These are phyloP conservation scores for Prosopocoilus inquinatus DNA, from an alignment of 2,888 invertebrate species.

Conservation along the genomic window DNA sequence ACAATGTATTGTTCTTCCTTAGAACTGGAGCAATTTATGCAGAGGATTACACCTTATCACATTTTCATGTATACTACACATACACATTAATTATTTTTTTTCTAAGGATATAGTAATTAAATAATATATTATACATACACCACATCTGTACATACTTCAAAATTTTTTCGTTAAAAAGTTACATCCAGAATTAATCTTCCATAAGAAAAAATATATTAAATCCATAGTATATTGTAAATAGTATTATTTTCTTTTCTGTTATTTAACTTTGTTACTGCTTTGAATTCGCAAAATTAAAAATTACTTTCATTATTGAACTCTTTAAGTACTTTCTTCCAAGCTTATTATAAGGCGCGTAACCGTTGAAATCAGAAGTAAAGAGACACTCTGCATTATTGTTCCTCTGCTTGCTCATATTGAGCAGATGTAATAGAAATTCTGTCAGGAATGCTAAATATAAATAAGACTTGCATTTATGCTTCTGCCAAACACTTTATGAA, in stretches of 20 bases:
- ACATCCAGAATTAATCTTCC: conserved; percentile 1
- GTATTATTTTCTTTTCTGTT: too few relatives aligned
- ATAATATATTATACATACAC: background rate
- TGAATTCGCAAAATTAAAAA: too few relatives aligned
- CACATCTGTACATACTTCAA: conserved; percentile 4
- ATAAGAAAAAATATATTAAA: background rate
- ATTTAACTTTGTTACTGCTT: too few relatives aligned
- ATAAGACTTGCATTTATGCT: conserved; percentile 35
- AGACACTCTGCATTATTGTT: conserved; percentile 36
- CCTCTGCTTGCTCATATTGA: conserved; percentile 41
- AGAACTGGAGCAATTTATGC: conserved; percentile 39
- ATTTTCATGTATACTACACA: too few relatives aligned
- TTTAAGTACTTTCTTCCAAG: too few relatives aligned
- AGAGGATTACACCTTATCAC: conserved; percentile 24
- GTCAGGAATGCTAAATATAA: conserved; percentile 28
- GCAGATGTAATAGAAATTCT: conserved; percentile 35
- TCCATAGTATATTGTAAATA: too few relatives aligned
- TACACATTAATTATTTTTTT: conserved; percentile 1
- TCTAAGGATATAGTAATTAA: background rate
- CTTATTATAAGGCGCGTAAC: too few relatives aligned
- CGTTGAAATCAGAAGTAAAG: conserved; percentile 13
- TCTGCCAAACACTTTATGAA: conserved; percentile 31
- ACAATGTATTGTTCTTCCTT: conserved; percentile 47
- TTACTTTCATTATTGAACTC: too few relatives aligned
- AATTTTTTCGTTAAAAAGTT: background rate